Evolutionary conservation across 2,797 vertebrate genomes (phyloP).

Genomic region (Margarornis squamiger): DNA sequence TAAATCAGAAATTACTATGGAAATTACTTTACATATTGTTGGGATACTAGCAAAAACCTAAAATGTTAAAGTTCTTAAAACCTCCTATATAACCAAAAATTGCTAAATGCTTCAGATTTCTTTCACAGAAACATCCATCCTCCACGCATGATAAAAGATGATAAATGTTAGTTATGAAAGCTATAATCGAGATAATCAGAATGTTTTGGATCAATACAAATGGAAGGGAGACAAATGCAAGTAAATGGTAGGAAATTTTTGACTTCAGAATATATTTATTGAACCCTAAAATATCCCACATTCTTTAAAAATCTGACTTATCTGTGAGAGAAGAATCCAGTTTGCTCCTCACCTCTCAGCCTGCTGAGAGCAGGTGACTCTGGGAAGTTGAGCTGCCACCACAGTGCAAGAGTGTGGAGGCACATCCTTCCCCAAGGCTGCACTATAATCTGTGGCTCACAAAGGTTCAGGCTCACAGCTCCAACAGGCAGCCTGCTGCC

Average conservation of each 20-base stretch:
- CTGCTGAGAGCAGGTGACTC: neutral
- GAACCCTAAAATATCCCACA: neutral
- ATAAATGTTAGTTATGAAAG: neutral
- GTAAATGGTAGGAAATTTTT: neutral
- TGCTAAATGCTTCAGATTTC: neutral
- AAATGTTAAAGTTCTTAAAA: neutral
- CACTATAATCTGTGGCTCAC: neutral
- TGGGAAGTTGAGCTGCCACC: neutral
- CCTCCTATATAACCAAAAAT: neutral
- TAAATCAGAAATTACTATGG: neutral
- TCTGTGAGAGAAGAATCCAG: neutral
- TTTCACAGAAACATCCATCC: neutral
- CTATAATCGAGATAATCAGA: neutral
- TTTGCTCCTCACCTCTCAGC: neutral
- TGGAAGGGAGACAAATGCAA: neutral
- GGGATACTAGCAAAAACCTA: neutral
- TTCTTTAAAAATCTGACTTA: neutral
- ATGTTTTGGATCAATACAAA: neutral
- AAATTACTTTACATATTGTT: neutral
- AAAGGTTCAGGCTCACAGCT: neutral
- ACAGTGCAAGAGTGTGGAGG: neutral
- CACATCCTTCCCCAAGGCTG: neutral
- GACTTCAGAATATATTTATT: neutral
- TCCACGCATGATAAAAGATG: neutral
- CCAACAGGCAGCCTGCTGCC: neutral